These are phyloP conservation scores for Plebejus anna DNA, from an alignment of 2,888 invertebrate species.

Conservation along the genomic window DNA sequence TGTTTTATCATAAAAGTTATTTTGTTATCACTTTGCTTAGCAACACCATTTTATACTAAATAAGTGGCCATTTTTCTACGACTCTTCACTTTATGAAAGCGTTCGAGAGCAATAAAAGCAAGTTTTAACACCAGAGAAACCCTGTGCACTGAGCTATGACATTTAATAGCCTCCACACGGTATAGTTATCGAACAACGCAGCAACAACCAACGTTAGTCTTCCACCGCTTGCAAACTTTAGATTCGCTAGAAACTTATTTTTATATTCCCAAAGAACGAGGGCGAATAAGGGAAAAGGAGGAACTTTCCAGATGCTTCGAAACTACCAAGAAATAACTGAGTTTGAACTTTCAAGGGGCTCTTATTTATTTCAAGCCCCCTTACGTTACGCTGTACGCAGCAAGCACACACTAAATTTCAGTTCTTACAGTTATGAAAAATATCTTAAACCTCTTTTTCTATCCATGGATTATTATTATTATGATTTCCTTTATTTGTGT, in stretches of 20 bases:
- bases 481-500: too few relatives aligned
- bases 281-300: constrained; percentile 9
- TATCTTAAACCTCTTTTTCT: neutral
- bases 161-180: constrained; percentile 17
- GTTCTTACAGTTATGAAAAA: neutral
- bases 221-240: constrained; percentile 1
- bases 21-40: neutral
- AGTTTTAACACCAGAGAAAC: neutral
- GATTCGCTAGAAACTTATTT: constrained; percentile 19
- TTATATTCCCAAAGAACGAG: constrained; percentile 19
- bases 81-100: neutral
- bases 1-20: too few relatives aligned
- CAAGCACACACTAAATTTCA: neutral
- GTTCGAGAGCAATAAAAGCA: neutral
- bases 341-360: constrained; percentile 6
- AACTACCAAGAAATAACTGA: constrained; percentile 17
- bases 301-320: constrained; percentile 9
- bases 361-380: neutral
- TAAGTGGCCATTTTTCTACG: too few relatives aligned
- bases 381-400: neutral
- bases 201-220: constrained; percentile 10
- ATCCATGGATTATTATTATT: neutral
- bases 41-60: neutral
- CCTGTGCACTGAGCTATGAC: constrained; percentile 8
- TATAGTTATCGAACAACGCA: constrained; percentile 4